Base-by-base conservation (phyloP, 2,113 vertebrate genomes). In the Micronycteris hirsuta region DNA sequence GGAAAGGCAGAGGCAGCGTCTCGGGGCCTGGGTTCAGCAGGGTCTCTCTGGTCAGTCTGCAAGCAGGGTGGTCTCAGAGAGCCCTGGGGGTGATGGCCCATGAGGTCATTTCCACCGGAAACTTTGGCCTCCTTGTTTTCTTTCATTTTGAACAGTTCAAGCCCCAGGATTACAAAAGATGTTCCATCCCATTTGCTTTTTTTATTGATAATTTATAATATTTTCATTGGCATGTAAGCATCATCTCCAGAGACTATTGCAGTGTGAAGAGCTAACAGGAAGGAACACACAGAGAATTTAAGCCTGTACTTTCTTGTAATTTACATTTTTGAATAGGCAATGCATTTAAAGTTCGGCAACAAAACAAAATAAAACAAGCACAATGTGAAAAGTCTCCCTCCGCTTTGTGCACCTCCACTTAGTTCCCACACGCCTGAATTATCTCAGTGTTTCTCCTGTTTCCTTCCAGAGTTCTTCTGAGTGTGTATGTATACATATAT, bases 151-250 rank as follows among this genome's bases (percentile, higher is more conserved):
- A 61, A 68, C 3, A 68, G 58, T 61, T 92, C 67, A 82, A 47
- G 65, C 45, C 45, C 54, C 88, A 82, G n/a, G 19, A 19, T 61
- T 71, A 93, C 54, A 45, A 81, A 91, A 85, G 52, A 68, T n/a
- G 70, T 43, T 84, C 91, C 41, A 68, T 77, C 24, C 8, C 22
- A 3, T 83, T 95, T 85, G n/a, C 9, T 73, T 78, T 90, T 71
- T 52, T 36, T 19, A 56, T 81, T 52, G 86, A 70, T 71, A 65
- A 90, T 41, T 94, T 41, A 43, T 83, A 71, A 24, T 61, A 73
- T 80, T 96, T 83, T 76, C 45, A 88, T 89, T 91, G 76, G 91
- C 77, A 88, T 26, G 16, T 61, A 84, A 84, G 15, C 36, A 67
- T 84, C 81, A 77, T 43, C 16, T 54, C 49, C 24, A 93, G 36